These are phyloP conservation scores for Zaprionus davidi DNA, from an alignment of 1,140 invertebrate genomes.

Conservation along the genomic window DNA sequence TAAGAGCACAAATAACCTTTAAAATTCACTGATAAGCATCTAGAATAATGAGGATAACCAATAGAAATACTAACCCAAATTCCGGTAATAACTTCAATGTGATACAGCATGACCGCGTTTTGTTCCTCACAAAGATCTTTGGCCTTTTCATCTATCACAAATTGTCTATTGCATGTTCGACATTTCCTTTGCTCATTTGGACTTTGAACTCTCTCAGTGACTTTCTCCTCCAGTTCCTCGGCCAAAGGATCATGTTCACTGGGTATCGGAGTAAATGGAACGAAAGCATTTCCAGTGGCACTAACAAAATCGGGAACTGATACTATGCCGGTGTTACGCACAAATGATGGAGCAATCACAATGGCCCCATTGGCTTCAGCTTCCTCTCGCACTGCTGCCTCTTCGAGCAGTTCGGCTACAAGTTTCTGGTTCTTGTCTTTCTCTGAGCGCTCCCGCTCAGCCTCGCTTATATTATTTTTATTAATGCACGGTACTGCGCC, in stretches of 20 bases:
- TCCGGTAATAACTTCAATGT: constrained; percentile 72
- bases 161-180: constrained; percentile 49
- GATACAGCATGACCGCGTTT: constrained; percentile 60
- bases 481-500: constrained; percentile 45
- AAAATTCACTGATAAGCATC: neutral
- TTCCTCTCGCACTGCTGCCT: constrained; percentile 35
- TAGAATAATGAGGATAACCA: neutral
- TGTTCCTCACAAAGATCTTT: constrained; percentile 52
- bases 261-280: constrained; percentile 13
- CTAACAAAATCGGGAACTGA: constrained; percentile 41
- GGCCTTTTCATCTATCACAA: constrained; percentile 20
- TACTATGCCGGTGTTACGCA: constrained; percentile 37
- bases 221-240: constrained; percentile 7
- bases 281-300: constrained; percentile 33
- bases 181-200: constrained; percentile 21
- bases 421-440: constrained; percentile 24
- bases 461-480: constrained; percentile 29
- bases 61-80: constrained; percentile 56
- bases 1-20: neutral
- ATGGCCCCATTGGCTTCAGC: constrained; percentile 40
- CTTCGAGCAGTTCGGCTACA: constrained; percentile 34
- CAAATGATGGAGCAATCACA: constrained; percentile 33
- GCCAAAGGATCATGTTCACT: constrained; percentile 31
- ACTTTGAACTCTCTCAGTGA: neutral
- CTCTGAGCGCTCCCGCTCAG: constrained; percentile 33